Base-by-base conservation (phyloP, 2,113 vertebrate species). In the Pseudonaja textilis region DNA sequence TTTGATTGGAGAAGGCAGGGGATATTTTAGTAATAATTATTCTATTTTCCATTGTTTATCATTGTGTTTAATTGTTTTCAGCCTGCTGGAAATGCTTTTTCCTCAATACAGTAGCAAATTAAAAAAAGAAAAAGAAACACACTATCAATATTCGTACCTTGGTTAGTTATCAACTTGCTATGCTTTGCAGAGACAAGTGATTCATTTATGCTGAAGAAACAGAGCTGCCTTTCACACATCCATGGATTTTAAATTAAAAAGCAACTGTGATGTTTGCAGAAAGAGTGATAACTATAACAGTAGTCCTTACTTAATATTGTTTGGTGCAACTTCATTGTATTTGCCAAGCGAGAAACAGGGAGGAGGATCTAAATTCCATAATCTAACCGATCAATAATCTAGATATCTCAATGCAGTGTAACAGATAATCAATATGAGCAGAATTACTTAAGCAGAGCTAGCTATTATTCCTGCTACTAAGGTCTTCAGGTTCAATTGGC, bases 171-270 rank as follows among this genome's bases (percentile, higher is more conserved):
- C 16, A 52, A 81, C 91, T 74, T 90, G 94, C 96, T 95, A 91
- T 93, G 95, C 96, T 97, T 90, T 26, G 95, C 97, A 97, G 97
- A 97, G 96, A 97, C 93, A 93, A 97, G 96, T 96, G 95, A 96
- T 96, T 98, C 96, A 97, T 97, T 97, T 96, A 93, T 96, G 94
- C 94, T 92, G 95, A 97, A 97, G 95, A 96, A 97, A 96, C 93
- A 95, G 90, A 94, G 91, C 96, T 96, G 96, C 96, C 96, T 97
- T 96, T 97, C 96, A 97, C 96, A 96, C 52, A 0, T 85, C 95
- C 96, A 97, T 96, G 97, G 97, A 97, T 97, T 98, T 98, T 97
- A 97, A 98, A 97, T 98, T 98, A 97, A 98, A 98, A 97, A 97
- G 93, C 97, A 97, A 97, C 97, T 95, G 96, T 95, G 96, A 4